Conservation (phyloP, 2,797 vertebrate genomes). For the Megalops cyprinoides region DNA sequence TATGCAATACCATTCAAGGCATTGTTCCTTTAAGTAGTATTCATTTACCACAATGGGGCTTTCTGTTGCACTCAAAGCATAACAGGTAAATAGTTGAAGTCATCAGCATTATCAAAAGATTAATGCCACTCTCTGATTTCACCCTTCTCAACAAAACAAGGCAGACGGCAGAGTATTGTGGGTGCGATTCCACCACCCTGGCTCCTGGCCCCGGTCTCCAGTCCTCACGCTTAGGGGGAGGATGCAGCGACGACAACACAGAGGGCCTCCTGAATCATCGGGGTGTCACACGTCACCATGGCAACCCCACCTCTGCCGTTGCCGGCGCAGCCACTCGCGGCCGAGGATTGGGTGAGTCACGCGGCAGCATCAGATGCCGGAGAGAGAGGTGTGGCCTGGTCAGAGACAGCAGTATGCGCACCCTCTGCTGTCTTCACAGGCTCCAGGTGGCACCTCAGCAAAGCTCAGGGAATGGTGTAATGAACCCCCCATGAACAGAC, state of each 20-base stretch:
- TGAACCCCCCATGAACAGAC: neutral
- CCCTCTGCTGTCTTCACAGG: neutral
- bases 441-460: neutral
- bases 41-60: too few relatives aligned
- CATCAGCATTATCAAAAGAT: neutral
- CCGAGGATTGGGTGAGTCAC: neutral
- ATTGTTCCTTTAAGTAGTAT: neutral
- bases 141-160: neutral
- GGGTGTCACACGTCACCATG: neutral
- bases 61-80: too few relatives aligned
- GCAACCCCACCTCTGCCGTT: neutral
- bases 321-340: neutral
- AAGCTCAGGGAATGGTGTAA: neutral
- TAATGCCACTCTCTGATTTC: neutral
- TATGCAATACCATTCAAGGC: neutral
- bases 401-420: neutral
- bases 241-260: too few relatives aligned
- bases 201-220: too few relatives aligned
- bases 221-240: too few relatives aligned
- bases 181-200: neutral
- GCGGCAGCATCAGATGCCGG: neutral
- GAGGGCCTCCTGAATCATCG: neutral
- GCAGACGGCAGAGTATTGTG: neutral
- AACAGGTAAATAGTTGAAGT: too few relatives aligned
- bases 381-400: neutral